These are phyloP conservation scores for Entomobrya multifasciata DNA, from an alignment of 2,888 invertebrate species.

Conservation along the genomic window DNA sequence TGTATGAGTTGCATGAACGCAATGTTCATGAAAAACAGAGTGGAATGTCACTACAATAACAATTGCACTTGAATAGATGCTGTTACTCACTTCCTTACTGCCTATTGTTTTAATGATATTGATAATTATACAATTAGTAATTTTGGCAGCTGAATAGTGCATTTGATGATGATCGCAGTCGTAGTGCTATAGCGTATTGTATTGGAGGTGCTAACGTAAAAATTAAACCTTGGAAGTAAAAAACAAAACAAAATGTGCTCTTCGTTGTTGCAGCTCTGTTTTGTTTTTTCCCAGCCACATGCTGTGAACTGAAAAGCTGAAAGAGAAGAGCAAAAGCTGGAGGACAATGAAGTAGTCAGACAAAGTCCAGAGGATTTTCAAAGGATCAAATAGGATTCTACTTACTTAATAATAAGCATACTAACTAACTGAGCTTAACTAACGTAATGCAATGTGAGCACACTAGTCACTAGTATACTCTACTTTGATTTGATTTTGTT, in stretches of 20 bases:
- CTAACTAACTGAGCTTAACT: conserved; percentile 37
- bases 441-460: conserved; percentile 30
- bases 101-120: too few relatives aligned
- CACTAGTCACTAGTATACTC: too few relatives aligned
- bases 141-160: too few relatives aligned
- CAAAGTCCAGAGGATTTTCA: conserved; percentile 61
- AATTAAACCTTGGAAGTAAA: background rate
- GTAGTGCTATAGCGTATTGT: too few relatives aligned
- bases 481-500: too few relatives aligned
- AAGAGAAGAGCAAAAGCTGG: background rate
- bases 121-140: too few relatives aligned
- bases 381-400: conserved; percentile 68
- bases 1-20: too few relatives aligned
- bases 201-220: background rate
- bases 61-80: too few relatives aligned
- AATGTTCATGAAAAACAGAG: too few relatives aligned
- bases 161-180: too few relatives aligned
- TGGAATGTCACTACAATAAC: too few relatives aligned
- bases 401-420: conserved; percentile 63
- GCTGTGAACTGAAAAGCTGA: conserved; percentile 32
- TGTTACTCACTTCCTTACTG: too few relatives aligned
- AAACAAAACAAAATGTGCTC: background rate
- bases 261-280: conserved; percentile 4
- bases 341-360: background rate
- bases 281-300: conserved; percentile 13